A percentile compares a stretch with the other conserved stretches of the same genome.
Evolutionary conservation across 2,888 invertebrate genomes (phyloP).

Genomic region (Ischnura elegans): DNA sequence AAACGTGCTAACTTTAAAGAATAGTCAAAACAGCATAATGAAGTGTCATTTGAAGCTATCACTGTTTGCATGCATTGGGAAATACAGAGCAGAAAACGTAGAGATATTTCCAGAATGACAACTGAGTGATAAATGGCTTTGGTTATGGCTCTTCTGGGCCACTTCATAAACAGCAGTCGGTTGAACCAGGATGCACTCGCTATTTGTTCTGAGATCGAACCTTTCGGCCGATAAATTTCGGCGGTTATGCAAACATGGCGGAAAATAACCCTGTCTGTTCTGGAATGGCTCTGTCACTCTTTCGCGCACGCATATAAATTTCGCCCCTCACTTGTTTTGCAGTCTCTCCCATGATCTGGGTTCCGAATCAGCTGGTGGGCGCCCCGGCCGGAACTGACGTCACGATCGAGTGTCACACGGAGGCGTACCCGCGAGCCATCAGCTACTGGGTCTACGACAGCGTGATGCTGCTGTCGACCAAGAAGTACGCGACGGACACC

Average conservation of each 20-base stretch:
- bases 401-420: conserved; percentile 95
- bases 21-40: no score
- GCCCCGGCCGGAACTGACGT: conserved; percentile 95
- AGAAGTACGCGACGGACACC: conserved; percentile 91
- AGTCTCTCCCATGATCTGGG: conserved; percentile 97
- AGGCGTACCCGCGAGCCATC: conserved; percentile 94
- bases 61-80: no score
- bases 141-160: neutral
- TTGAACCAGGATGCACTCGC: neutral
- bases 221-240: neutral
- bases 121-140: neutral
- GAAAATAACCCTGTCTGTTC: neutral
- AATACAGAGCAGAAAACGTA: no score
- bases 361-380: conserved; percentile 95
- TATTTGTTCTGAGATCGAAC: neutral
- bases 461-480: conserved; percentile 93
- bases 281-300: neutral
- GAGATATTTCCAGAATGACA: neutral
- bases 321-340: conserved; percentile 73
- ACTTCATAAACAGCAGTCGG: neutral
- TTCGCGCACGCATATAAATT: neutral
- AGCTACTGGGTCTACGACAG: conserved; percentile 96
- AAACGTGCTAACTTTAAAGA: no score
- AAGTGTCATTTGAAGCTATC: no score
- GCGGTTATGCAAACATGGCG: neutral